Percentiles rank a stretch among this genome's conserved stretches.
Conservation (phyloP, 2,113 vertebrate genomes). For the Hassar affinis region DNA sequence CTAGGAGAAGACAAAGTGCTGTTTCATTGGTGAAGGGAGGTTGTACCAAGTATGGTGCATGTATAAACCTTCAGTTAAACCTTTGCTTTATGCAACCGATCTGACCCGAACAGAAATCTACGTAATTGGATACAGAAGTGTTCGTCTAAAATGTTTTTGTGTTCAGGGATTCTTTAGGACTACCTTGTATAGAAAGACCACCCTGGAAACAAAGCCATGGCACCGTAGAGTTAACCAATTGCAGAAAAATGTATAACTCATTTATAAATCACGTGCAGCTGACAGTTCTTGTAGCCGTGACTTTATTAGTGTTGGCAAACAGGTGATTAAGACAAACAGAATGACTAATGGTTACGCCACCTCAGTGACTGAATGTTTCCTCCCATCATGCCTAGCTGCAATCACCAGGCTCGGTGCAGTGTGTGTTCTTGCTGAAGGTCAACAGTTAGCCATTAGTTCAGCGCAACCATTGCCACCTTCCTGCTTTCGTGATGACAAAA, state of each 20-base stretch:
- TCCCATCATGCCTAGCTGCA: constrained; percentile 30
- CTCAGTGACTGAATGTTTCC: neutral
- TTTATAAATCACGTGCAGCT: neutral
- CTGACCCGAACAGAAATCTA: neutral
- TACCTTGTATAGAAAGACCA: neutral
- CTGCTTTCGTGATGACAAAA: neutral
- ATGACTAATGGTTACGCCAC: neutral
- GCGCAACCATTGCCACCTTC: constrained; percentile 12
- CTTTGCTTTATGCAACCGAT: neutral
- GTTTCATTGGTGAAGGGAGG: too few species aligned
- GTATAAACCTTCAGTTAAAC: too few species aligned
- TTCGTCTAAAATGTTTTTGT: neutral
- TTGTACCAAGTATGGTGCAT: too few species aligned
- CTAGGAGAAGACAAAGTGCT: too few species aligned
- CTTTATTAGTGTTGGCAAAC: constrained; percentile 15
- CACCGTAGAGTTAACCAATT: neutral
- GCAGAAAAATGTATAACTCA: neutral
- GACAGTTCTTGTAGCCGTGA: neutral
- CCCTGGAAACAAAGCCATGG: neutral
- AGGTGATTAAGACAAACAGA: constrained; percentile 20
- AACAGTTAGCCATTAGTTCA: constrained; percentile 39
- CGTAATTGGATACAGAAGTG: neutral
- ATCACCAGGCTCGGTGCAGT: constrained; percentile 16
- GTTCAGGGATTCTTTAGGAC: neutral
- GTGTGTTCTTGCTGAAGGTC: constrained; percentile 31